Evolutionary conservation across 2,888 invertebrate species (phyloP), one percentile per base, ranked within the genome.

Genomic region (Disparrhopalites patrizii): DNA sequence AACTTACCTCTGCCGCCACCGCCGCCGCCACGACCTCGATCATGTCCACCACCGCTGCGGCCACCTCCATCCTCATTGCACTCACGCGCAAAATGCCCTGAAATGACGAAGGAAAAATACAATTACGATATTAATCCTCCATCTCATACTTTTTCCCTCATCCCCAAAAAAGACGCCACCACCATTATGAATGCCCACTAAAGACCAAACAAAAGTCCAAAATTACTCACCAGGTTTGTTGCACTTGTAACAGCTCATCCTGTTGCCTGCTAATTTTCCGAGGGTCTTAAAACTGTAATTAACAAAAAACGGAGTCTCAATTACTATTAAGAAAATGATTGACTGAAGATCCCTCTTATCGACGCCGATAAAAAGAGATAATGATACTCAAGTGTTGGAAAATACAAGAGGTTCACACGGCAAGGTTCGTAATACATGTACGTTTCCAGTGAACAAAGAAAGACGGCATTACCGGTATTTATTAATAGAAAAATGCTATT

Each of bases 41-140:
- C 20, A 23, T 25, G 20, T 20, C 50, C 50, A 36, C 36, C 36
- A 23, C 50, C 50, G 3, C 25, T 25, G 25, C 50, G 50, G 25
- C 50, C 50, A 23, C 23, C 50, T 20, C 50, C 50, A 23, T 27
- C 61, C 50, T 61, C 61, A 25, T 28, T 77, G 72, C 79, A 79
- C 68, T 80, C 79, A 31, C 79, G 76, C 31, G 79, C 79, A 76
- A 78, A 78, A 73, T 80, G 80, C 4, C 80, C 80, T 62, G 76
- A 7, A 47, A 36, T 36, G 7, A n/a, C n/a, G n/a, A n/a, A n/a
- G n/a, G n/a, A n/a, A n/a, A 10, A 36, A 36, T 36, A 10, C 15
- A 36, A 36, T 10, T 36, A 10, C 7, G 36, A 10, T 18, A 50
- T 20, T 50, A 50, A 4, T 23, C 50, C 3, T 5, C 25, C 25